Evolutionary conservation across 1,140 invertebrate genomes (phyloP).

Genomic region (Drosophila tsacasi): DNA sequence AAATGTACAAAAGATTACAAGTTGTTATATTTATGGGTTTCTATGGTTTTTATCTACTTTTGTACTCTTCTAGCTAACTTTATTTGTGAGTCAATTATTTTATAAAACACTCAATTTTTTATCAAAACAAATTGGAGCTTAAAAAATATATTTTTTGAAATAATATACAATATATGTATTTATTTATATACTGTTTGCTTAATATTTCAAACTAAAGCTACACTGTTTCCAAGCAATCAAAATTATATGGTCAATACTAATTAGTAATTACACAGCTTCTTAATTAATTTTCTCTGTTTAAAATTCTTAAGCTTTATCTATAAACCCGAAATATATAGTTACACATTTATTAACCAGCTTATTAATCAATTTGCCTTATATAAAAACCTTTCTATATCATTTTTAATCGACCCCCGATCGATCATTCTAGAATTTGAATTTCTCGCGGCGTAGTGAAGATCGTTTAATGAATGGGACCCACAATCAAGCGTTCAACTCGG

Average conservation of each 20-base stretch:
- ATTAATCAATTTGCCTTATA: not conserved
- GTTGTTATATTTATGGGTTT: not conserved
- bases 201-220: no score
- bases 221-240: no score
- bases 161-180: not conserved
- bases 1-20: not conserved
- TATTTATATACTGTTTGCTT: not conserved
- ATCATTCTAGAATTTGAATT: constrained; percentile 10
- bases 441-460: constrained; percentile 13
- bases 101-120: not conserved
- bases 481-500: constrained; percentile 31
- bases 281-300: no score
- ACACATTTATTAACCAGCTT: no score
- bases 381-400: not conserved
- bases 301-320: no score
- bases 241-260: not conserved
- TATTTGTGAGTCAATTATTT: not conserved
- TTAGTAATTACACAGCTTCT: not conserved
- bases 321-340: no score
- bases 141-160: not conserved
- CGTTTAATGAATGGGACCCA: constrained; percentile 44
- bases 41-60: not conserved
- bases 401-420: not conserved
- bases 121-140: not conserved
- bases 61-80: not conserved